These are phyloP conservation scores for Mallotus villosus DNA, from an alignment of 2,797 vertebrate species.

Conservation along the genomic window DNA sequence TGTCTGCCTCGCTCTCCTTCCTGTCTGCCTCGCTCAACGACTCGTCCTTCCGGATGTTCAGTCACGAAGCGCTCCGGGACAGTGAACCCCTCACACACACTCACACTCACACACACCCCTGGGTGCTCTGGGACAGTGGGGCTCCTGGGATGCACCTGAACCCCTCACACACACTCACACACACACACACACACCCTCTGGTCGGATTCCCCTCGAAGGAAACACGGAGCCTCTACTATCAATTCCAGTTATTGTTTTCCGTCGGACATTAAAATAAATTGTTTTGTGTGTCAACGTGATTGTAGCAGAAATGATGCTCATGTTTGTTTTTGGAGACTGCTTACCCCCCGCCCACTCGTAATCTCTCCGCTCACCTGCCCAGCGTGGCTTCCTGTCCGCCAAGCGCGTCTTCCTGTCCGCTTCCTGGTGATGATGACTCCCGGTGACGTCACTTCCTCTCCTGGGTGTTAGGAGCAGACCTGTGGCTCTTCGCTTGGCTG, in stretches of 20 bases:
- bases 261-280: slow-evolving; percentile 41
- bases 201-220: slow-evolving; percentile 35
- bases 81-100: slow-evolving; percentile 30
- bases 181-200: slow-evolving; percentile 32
- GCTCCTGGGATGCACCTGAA: slow-evolving; percentile 63
- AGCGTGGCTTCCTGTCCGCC: slow-evolving; percentile 64
- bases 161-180: neutral
- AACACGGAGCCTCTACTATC: slow-evolving; percentile 38
- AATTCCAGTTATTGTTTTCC: slow-evolving; percentile 44
- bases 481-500: slow-evolving; percentile 63
- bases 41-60: slow-evolving; percentile 51
- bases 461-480: slow-evolving; percentile 65
- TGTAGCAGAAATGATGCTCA: slow-evolving; percentile 32
- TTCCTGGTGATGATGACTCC: slow-evolving; percentile 61
- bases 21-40: slow-evolving; percentile 32
- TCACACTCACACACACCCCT: slow-evolving; percentile 21
- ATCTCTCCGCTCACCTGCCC: slow-evolving; percentile 63
- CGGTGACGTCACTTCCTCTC: slow-evolving; percentile 57
- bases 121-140: slow-evolving; percentile 44
- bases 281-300: slow-evolving; percentile 45
- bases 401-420: slow-evolving; percentile 64
- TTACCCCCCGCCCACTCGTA: slow-evolving; percentile 53
- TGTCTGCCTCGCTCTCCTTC: slow-evolving; percentile 23
- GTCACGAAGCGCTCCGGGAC: slow-evolving; percentile 43
- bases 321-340: slow-evolving; percentile 20